phyloP scores from a whole-genome alignment of 2,888 invertebrate species.

The Xanthorhoe spadicearia region DNA sequence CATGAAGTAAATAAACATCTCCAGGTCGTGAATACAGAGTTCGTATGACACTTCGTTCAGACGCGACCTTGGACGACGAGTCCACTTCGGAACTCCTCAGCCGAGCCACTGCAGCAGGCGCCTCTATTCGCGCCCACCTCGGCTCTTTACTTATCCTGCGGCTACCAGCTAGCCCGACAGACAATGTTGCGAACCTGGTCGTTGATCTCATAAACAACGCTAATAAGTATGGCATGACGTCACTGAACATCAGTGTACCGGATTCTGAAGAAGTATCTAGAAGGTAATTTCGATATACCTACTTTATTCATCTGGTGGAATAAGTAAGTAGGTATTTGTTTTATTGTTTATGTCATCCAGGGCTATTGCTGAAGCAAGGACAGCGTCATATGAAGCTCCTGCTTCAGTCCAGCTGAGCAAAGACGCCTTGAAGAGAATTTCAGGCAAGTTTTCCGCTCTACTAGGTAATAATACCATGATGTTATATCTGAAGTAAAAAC shows the following conservation, averaged over 20 bases:
- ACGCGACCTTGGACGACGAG: constrained; percentile 48
- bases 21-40: constrained; percentile 63
- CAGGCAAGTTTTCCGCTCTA: constrained; percentile 43
- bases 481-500: not conserved
- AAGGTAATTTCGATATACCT: constrained; percentile 55
- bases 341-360: constrained; percentile 46
- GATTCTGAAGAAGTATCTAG: constrained; percentile 72
- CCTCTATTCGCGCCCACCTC: constrained; percentile 63
- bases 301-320: too few species aligned
- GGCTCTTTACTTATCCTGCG: constrained; percentile 68
- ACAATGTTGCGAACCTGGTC: constrained; percentile 57
- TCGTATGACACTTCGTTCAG: constrained; percentile 60
- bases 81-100: constrained; percentile 48
- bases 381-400: constrained; percentile 31
- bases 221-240: constrained; percentile 57
- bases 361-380: constrained; percentile 58
- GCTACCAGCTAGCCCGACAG: constrained; percentile 64
- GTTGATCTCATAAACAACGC: constrained; percentile 57
- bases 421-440: constrained; percentile 51
- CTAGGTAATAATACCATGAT: not conserved
- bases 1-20: not conserved
- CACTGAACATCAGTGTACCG: constrained; percentile 67
- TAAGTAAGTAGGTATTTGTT: too few species aligned
- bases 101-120: constrained; percentile 54
- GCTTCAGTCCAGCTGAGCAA: constrained; percentile 33